These are phyloP conservation scores for Sycophila sp. DNA, from an alignment of 1,140 invertebrate genomes.

Conservation along the genomic window DNA sequence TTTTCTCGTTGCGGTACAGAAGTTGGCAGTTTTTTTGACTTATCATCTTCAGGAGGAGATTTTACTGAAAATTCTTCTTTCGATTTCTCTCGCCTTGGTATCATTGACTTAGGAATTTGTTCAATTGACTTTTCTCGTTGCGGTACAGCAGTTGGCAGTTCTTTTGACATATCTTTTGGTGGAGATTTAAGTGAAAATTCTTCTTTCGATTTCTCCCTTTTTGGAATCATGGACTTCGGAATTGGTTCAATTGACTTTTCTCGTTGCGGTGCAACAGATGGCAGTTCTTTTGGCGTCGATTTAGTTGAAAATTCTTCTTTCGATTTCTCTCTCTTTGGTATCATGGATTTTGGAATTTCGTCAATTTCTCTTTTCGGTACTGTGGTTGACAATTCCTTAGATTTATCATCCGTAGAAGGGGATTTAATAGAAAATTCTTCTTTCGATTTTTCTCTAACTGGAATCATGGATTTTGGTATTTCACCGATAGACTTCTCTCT, in stretches of 20 bases:
- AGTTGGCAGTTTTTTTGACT: neutral
- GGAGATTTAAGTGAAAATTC: slow-evolving; percentile 26
- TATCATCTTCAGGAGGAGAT: neutral
- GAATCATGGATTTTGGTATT: neutral
- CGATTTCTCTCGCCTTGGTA: slow-evolving; percentile 19
- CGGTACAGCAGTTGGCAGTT: too few relatives aligned
- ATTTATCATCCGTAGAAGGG: too few relatives aligned
- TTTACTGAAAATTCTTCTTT: slow-evolving; percentile 18
- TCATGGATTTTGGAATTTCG: slow-evolving; percentile 23
- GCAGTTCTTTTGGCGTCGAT: neutral
- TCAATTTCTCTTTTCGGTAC: slow-evolving; percentile 22
- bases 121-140: slow-evolving; percentile 14
- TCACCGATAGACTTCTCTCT: slow-evolving; percentile 17
- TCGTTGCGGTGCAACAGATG: too few relatives aligned
- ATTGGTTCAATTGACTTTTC: neutral
- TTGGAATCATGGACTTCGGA: slow-evolving; percentile 10
- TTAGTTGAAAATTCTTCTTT: slow-evolving; percentile 33
- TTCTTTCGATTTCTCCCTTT: slow-evolving; percentile 32
- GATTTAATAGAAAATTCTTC: slow-evolving; percentile 12
- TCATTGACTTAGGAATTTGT: slow-evolving; percentile 14
- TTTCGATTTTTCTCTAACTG: neutral
- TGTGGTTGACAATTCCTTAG: too few relatives aligned
- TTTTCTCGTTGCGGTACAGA: neutral
- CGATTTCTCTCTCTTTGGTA: slow-evolving; percentile 25
- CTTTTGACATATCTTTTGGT: slow-evolving; percentile 6